Evolutionary conservation across 2,113 vertebrate species (phyloP).

Genomic region (Illadopsis cleaveri): DNA sequence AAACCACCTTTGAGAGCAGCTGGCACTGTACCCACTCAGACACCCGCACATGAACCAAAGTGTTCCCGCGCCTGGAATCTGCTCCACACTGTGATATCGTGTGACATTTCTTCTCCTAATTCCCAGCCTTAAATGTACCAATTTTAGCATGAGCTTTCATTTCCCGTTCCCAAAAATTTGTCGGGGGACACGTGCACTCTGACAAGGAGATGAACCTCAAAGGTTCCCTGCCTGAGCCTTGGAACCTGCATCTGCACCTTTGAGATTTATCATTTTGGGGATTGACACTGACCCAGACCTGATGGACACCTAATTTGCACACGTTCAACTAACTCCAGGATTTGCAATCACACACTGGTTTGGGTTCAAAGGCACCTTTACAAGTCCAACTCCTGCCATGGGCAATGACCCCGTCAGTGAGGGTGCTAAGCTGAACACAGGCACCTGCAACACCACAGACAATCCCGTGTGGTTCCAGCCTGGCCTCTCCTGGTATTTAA

Average conservation of each 20-base stretch:
- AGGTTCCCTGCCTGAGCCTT: background rate
- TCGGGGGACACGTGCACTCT: background rate
- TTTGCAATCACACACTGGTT: background rate
- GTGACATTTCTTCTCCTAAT: rapidly evolving
- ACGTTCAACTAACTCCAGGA: background rate
- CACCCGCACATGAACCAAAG: background rate
- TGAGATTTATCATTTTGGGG: background rate
- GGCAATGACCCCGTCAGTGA: background rate
- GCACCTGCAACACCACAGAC: background rate
- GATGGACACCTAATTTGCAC: background rate
- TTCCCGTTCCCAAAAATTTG: background rate
- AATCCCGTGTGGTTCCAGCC: background rate
- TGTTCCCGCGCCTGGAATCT: background rate
- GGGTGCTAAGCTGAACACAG: background rate
- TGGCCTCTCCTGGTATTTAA: background rate
- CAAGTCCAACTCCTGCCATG: background rate
- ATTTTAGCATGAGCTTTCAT: background rate
- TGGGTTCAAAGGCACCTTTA: background rate
- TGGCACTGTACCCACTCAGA: background rate
- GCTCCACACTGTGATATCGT: background rate
- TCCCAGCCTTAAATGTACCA: background rate
- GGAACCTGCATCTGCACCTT: background rate
- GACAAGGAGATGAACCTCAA: background rate
- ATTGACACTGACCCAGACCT: background rate
- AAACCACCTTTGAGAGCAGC: background rate